Evolutionary conservation across 2,113 vertebrate species (phyloP), one percentile per base, ranked within the genome.

Genomic region (Pelmatolapia mariae): DNA sequence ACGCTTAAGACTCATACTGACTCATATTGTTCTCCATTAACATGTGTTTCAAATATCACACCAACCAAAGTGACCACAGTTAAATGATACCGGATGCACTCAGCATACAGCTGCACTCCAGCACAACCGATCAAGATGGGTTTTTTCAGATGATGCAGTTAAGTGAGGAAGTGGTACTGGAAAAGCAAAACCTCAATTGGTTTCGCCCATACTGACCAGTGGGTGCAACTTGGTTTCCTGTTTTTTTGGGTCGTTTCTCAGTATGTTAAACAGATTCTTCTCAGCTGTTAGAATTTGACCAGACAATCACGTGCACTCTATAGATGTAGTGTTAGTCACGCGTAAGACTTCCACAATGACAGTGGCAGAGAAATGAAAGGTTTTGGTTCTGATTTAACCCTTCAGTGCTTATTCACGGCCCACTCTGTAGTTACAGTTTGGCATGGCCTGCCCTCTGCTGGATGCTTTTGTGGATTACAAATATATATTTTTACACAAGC

Each of bases 371-470:
- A 43, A 73, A 45, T 45, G 19, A 22, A 54, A 12, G 13, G 12
- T 16, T 59, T 59, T 29, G 13, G 24, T 29, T 24, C 24, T 29
- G 24, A 47, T 29, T 29, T 47, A 76, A 38, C 36, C 4, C 40
- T 73, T 73, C 22, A 7, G 68, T 26, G 22, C 40, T 47, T 43
- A 18, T 45, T 45, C 40, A 73, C 3, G 2, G 45, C 24, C 26
- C 26, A 31, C 71, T 78, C 26, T 78, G 18, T 52, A 52, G 45
- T 33, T 33, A 5, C 3, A 40, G 33, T 16, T 81, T 82, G 33
- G 86, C 57, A 4, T 26, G 29, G 3, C 38, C 73, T 47, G 87
- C 86, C 89, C 89, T 45, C 93, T 93, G 89, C 82, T 92, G 93
- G 82, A n/a, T 40, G 1, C 63, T 29, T 43, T 5, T 45, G 22